phyloP scores from a whole-genome alignment of 2,113 vertebrate species.

The Eurystomus gularis region DNA sequence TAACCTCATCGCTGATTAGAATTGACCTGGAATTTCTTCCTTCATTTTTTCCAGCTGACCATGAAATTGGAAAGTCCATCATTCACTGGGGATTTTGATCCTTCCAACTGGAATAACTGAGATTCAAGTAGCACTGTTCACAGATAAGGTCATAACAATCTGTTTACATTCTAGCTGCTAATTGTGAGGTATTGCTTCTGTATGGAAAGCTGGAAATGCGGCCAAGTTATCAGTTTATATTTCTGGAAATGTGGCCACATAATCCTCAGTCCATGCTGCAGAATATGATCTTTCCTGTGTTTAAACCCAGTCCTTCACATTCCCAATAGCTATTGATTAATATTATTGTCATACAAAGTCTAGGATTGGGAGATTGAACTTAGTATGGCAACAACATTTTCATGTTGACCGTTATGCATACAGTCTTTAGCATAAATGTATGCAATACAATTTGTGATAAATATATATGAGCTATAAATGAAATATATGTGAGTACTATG shows the following conservation, averaged over 20 bases:
- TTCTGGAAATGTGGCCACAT: neutral
- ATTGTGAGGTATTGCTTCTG: neutral
- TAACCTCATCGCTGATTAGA: neutral
- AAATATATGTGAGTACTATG: neutral
- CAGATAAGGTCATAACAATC: neutral
- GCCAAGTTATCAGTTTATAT: neutral
- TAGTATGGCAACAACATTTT: neutral
- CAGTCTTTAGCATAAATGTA: neutral
- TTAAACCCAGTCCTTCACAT: neutral
- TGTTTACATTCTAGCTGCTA: neutral
- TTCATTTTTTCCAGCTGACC: conserved; percentile 9
- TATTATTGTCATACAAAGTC: neutral
- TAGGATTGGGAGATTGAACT: neutral
- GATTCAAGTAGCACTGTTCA: neutral
- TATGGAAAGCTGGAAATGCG: neutral
- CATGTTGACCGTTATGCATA: neutral
- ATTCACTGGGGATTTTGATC: neutral
- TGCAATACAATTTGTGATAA: neutral
- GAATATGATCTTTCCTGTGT: neutral
- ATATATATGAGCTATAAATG: neutral
- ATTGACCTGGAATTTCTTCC: conserved; percentile 1
- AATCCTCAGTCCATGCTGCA: neutral
- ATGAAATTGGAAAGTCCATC: neutral
- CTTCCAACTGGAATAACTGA: neutral
- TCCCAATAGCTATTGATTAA: neutral